phyloP scores from a whole-genome alignment of 2,113 vertebrate genomes.

The Pelecanoides urinatrix region DNA sequence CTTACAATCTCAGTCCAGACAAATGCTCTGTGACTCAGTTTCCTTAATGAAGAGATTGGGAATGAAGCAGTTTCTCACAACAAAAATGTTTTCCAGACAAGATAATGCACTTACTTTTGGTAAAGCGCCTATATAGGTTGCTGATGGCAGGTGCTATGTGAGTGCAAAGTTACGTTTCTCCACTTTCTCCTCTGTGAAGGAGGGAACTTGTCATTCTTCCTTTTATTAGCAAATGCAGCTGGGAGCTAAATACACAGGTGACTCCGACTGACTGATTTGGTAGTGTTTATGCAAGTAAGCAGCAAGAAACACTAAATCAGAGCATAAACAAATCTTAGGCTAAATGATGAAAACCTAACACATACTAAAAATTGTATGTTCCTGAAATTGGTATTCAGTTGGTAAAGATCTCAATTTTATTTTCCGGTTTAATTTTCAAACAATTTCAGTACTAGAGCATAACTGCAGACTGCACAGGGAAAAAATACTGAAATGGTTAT shows the following conservation, averaged over 20 bases:
- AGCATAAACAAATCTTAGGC: conserved; percentile 24
- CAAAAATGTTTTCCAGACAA: neutral
- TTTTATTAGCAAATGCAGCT: conserved; percentile 36
- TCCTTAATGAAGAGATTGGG: neutral
- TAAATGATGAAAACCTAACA: conserved; percentile 28
- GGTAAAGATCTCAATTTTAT: conserved; percentile 18
- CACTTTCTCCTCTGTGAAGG: neutral
- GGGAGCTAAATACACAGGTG: neutral
- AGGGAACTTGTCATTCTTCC: neutral
- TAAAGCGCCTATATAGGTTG: neutral
- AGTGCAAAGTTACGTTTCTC: neutral
- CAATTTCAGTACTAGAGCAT: conserved; percentile 13
- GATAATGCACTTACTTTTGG: neutral
- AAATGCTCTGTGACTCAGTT: neutral
- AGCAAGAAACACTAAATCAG: conserved; percentile 43
- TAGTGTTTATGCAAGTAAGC: conserved; percentile 22
- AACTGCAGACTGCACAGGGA: conserved; percentile 5
- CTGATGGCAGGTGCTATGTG: neutral
- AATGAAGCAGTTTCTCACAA: neutral
- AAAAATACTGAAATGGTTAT: conserved; percentile 39
- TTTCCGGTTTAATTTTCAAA: conserved; percentile 48
- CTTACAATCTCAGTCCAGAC: neutral
- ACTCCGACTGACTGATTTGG: conserved; percentile 30
- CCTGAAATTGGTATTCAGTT: conserved; percentile 17
- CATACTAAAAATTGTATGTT: neutral